phyloP scores from a whole-genome alignment of 2,888 invertebrate species.

The Escarpia spicata region DNA sequence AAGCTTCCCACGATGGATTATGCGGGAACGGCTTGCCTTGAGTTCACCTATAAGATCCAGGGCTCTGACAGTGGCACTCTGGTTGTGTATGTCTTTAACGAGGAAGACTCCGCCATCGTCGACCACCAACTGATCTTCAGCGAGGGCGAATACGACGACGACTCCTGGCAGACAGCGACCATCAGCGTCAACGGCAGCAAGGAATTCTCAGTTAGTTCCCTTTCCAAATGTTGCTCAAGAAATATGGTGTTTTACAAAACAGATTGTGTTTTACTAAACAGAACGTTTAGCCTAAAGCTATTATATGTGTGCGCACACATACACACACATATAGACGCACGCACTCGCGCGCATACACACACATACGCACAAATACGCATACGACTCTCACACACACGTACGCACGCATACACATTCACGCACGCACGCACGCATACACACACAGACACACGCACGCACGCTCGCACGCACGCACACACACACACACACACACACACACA shows the following conservation, averaged over 20 bases:
- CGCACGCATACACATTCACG: neutral
- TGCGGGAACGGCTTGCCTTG: constrained; percentile 14
- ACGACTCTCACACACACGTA: neutral
- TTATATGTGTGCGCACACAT: neutral
- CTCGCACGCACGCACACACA: neutral
- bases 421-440: neutral
- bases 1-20: neutral
- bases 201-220: neutral
- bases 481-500: neutral
- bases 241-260: too few relatives aligned
- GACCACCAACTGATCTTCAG: neutral
- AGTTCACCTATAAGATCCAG: constrained; percentile 18
- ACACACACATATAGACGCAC: neutral
- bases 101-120: neutral
- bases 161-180: neutral
- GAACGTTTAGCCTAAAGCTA: neutral
- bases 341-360: neutral
- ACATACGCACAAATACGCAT: neutral
- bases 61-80: neutral
- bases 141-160: neutral
- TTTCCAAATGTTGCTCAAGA: neutral
- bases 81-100: neutral
- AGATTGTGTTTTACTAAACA: too few relatives aligned
- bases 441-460: neutral
- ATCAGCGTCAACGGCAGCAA: neutral